These are phyloP conservation scores for Drosophila burlai DNA, from an alignment of 1,140 invertebrate species.

Conservation along the genomic window DNA sequence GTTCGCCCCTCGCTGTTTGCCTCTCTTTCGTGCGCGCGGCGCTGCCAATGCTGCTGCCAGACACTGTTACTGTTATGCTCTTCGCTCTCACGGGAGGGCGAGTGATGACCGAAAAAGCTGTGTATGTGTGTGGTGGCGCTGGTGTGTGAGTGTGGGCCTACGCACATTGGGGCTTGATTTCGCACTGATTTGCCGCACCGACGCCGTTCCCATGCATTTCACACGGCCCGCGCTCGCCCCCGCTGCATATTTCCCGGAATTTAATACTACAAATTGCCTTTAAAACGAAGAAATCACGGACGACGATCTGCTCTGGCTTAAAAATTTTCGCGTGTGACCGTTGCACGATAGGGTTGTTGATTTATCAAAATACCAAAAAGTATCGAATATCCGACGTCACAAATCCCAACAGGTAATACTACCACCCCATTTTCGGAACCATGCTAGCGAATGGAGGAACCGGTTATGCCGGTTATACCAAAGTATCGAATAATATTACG, in stretches of 20 bases:
- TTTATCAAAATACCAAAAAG: too few relatives aligned
- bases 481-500: too few relatives aligned
- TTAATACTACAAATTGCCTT: constrained; percentile 59
- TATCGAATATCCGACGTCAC: too few relatives aligned
- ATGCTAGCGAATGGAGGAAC: too few relatives aligned
- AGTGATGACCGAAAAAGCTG: constrained; percentile 74
- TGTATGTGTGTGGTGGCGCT: constrained; percentile 34
- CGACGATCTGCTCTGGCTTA: constrained; percentile 44
- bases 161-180: constrained; percentile 48
- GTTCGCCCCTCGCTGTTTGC: constrained; percentile 63
- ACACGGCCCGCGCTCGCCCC: constrained; percentile 34
- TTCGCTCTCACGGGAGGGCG: constrained; percentile 68
- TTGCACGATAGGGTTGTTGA: too few relatives aligned
- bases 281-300: constrained; percentile 53
- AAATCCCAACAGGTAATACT: too few relatives aligned
- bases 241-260: constrained; percentile 38
- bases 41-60: constrained; percentile 48
- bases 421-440: too few relatives aligned
- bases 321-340: constrained; percentile 34
- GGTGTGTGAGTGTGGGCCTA: constrained; percentile 30
- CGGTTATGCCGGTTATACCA: too few relatives aligned
- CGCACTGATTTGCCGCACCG: constrained; percentile 60
- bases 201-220: constrained; percentile 69
- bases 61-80: constrained; percentile 76
- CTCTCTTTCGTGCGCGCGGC: constrained; percentile 63